Conservation (phyloP, 37 sponge, comb jelly and placozoan genomes). For the Theonella swinhoei region DNA sequence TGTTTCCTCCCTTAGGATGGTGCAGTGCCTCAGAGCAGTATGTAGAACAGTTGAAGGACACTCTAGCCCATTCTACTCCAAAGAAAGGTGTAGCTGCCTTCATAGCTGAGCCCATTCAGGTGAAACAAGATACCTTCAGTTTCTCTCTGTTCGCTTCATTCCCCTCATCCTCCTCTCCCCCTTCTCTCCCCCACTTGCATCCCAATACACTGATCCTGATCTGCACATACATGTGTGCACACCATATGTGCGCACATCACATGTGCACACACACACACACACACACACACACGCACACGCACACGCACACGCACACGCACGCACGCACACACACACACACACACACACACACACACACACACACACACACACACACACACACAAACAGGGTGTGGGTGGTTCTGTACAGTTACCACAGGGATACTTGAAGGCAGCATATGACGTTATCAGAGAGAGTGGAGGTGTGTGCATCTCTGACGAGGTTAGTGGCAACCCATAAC, state of each 20-base stretch:
- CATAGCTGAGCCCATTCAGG: constrained; percentile 91
- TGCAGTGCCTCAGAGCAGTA: constrained; percentile 83
- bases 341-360: no score
- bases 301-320: no score
- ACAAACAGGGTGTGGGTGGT: constrained; percentile 92
- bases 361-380: no score
- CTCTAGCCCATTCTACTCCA: constrained; percentile 73
- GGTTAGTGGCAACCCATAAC: constrained; percentile 62
- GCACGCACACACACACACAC: no score
- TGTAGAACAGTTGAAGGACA: constrained; percentile 80
- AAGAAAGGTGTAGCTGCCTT: constrained; percentile 85
- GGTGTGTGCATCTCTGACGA: constrained; percentile 88
- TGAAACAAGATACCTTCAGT: not conserved
- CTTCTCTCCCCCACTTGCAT: not conserved
- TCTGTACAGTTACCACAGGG: constrained; percentile 80
- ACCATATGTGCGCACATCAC: no score
- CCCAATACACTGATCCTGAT: no score
- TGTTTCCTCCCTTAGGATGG: no score
- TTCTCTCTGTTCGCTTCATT: not conserved
- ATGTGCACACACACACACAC: no score
- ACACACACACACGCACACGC: no score
- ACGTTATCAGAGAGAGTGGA: constrained; percentile 73
- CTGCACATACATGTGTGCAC: no score
- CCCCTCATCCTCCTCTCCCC: not conserved
- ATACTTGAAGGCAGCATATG: constrained; percentile 71